Conservation (phyloP, 2,888 invertebrate genomes). For the Temnothorax ravouxi region DNA sequence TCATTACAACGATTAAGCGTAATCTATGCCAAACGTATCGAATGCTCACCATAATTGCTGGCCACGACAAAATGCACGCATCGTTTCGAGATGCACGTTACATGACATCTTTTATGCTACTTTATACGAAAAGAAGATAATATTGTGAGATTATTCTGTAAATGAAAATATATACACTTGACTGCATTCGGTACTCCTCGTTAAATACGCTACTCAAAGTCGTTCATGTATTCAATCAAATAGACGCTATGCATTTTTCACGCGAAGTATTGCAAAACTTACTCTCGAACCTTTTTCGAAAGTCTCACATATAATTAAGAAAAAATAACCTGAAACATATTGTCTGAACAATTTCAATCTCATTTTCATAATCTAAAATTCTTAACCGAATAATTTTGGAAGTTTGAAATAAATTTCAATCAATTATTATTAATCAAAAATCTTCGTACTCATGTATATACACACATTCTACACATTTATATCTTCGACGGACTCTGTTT, state of each 20-base stretch:
- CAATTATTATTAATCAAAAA: background rate
- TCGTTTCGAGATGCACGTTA: slow-evolving; percentile 24
- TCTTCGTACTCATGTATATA: slow-evolving; percentile 2
- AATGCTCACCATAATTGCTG: slow-evolving; percentile 33
- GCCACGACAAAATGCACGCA: slow-evolving; percentile 32
- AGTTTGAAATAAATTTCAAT: background rate
- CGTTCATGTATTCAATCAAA: slow-evolving; percentile 39
- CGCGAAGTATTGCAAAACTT: slow-evolving; percentile 8
- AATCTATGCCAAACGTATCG: slow-evolving; percentile 38
- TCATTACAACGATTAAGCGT: slow-evolving; percentile 33
- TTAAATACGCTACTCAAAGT: slow-evolving; percentile 28
- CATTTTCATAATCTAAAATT: background rate
- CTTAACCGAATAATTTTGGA: background rate
- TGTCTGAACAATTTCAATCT: background rate
- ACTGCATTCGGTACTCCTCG: slow-evolving; percentile 28
- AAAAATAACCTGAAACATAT: background rate
- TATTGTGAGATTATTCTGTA: background rate
- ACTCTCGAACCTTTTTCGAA: slow-evolving; percentile 21
- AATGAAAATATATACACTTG: slow-evolving; percentile 10
- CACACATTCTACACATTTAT: background rate
- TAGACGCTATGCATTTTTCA: slow-evolving; percentile 11
- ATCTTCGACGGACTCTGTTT: slow-evolving; percentile 1
- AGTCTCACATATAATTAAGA: background rate
- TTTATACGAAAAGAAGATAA: slow-evolving; percentile 8
- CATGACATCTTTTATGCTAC: slow-evolving; percentile 27